These are phyloP conservation scores for Cyrtodaria siliqua DNA, from an alignment of 2,888 invertebrate species.

Conservation along the genomic window DNA sequence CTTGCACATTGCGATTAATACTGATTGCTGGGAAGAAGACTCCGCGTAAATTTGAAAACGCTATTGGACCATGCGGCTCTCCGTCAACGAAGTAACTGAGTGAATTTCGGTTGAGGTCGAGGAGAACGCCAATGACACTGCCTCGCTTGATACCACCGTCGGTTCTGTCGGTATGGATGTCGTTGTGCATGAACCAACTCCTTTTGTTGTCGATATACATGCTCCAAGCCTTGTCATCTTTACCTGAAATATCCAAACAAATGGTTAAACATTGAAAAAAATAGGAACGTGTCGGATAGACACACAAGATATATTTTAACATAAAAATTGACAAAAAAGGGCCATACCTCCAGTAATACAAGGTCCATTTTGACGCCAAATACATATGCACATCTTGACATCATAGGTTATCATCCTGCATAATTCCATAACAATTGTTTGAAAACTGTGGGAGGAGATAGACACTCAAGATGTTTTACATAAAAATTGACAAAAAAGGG, in stretches of 20 bases:
- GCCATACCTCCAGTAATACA: no score
- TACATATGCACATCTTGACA: no score
- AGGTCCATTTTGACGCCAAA: no score
- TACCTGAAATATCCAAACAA: conserved; percentile 89
- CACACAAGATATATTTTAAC: no score
- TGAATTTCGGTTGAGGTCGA: conserved; percentile 96
- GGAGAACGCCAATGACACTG: conserved; percentile 94
- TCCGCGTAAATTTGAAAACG: conserved; percentile 92
- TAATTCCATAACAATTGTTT: no score
- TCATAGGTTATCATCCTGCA: no score
- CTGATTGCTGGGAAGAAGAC: conserved; percentile 99
- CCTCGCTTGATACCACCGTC: conserved; percentile 95
- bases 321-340: no score
- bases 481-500: no score
- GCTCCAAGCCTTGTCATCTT: conserved; percentile 99
- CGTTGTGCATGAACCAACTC: conserved; percentile 99
- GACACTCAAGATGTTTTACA: no score
- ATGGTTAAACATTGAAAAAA: no score
- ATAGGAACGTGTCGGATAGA: no score
- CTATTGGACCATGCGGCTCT: conserved; percentile 96
- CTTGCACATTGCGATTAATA: conserved; percentile 97
- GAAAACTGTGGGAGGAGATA: no score
- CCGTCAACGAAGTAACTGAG: conserved; percentile 98
- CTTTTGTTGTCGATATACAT: conserved; percentile 98
- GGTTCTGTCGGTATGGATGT: conserved; percentile 95